Conservation (phyloP, 2,888 invertebrate genomes). For the Caenorhabditis sp. region DNA sequence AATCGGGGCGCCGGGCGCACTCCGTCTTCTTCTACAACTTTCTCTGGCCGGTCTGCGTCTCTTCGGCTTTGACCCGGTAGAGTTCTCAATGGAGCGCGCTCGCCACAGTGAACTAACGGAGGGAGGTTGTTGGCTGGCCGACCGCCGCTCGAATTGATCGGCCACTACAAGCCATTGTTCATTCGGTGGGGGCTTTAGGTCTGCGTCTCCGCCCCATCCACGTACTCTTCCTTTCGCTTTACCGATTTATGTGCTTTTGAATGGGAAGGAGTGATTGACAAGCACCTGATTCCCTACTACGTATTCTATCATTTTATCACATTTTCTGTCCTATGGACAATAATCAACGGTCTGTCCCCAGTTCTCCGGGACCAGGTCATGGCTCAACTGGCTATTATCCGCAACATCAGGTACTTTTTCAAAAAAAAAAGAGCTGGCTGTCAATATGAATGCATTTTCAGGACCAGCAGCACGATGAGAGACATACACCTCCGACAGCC, state of each 20-base stretch:
- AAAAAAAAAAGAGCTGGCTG: background rate
- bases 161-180: slow-evolving; percentile 63
- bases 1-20: slow-evolving; percentile 36
- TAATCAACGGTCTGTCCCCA: slow-evolving; percentile 56
- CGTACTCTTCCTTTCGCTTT: slow-evolving; percentile 32
- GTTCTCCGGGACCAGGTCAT: slow-evolving; percentile 55
- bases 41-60: slow-evolving; percentile 16
- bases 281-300: slow-evolving; percentile 42
- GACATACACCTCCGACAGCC: slow-evolving; percentile 56
- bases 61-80: slow-evolving; percentile 7
- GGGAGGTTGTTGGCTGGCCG: slow-evolving; percentile 37
- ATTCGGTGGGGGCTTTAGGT: slow-evolving; percentile 54
- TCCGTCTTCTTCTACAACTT: slow-evolving; percentile 11
- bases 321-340: slow-evolving; percentile 49
- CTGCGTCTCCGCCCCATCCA: slow-evolving; percentile 46
- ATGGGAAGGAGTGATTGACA: slow-evolving; percentile 50
- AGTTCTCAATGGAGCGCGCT: slow-evolving; percentile 36
- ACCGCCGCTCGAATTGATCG: slow-evolving; percentile 57
- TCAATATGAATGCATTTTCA: too few relatives aligned
- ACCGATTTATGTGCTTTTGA: slow-evolving; percentile 59
- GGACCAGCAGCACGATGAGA: slow-evolving; percentile 41
- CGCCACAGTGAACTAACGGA: slow-evolving; percentile 15
- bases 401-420: slow-evolving; percentile 34
- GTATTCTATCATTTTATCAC: slow-evolving; percentile 56
- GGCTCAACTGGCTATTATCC: slow-evolving; percentile 34